Evolutionary conservation across 2,113 vertebrate genomes (phyloP).

Genomic region (Pseudorasbora parva): DNA sequence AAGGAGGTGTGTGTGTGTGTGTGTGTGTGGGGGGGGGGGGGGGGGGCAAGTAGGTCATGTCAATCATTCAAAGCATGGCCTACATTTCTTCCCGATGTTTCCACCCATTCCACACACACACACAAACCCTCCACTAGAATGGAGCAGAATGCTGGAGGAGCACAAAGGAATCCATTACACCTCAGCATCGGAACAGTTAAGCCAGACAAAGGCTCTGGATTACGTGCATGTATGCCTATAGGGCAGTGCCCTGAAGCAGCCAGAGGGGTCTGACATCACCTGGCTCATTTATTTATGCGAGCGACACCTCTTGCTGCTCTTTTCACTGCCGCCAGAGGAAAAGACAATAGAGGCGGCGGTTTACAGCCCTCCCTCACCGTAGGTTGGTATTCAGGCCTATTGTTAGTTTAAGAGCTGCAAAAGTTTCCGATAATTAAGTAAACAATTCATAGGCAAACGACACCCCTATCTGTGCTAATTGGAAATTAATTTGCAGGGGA

Average conservation of each 20-base stretch:
- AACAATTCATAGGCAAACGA: conserved; percentile 48
- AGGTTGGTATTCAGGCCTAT: conserved; percentile 47
- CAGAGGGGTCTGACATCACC: conserved; percentile 36
- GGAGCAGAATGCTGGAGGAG: neutral
- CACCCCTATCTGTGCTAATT: conserved; percentile 44
- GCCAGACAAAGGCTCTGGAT: conserved; percentile 40
- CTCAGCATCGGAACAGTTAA: conserved; percentile 29
- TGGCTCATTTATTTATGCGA: conserved; percentile 43
- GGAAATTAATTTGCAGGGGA: conserved; percentile 42
- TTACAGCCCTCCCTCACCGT: conserved; percentile 23
- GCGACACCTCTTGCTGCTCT: conserved; percentile 47
- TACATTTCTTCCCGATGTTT: neutral
- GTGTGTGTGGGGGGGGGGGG: too few species aligned
- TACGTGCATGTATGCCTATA: conserved; percentile 28
- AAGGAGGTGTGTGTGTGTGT: too few species aligned
- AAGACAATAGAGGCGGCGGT: conserved; percentile 15
- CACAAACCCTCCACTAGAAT: neutral
- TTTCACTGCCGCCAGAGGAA: conserved; percentile 19
- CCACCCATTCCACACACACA: conserved; percentile 3
- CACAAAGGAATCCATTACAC: conserved; percentile 39
- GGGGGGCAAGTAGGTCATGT: neutral
- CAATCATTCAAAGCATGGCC: conserved; percentile 41
- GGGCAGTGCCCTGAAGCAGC: neutral
- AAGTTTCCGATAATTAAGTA: conserved; percentile 47
- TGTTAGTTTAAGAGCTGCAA: conserved; percentile 39